These are phyloP conservation scores for Nannospalax galili DNA, from an alignment of 2,113 vertebrate genomes.

Conservation along the genomic window DNA sequence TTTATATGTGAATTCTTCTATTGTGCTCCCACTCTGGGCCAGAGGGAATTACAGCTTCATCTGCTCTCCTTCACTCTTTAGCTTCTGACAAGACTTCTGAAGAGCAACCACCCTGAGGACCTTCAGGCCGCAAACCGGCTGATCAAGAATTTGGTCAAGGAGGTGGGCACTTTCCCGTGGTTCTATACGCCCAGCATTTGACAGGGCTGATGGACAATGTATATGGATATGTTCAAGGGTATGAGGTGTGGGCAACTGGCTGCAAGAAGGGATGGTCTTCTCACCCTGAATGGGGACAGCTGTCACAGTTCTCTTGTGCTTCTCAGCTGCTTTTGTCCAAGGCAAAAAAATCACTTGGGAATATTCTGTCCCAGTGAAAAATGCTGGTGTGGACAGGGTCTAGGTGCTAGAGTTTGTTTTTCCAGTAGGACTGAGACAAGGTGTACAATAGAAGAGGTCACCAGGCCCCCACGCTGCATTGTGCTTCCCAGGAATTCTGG, in stretches of 20 bases:
- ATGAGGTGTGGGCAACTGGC: not conserved
- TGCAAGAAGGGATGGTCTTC: not conserved
- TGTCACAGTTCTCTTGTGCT: not conserved
- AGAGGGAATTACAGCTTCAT: not conserved
- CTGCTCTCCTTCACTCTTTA: constrained; percentile 63
- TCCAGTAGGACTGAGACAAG: not conserved
- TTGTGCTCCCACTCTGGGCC: not conserved
- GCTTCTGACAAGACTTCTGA: constrained; percentile 91
- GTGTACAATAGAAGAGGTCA: not conserved
- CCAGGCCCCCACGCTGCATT: not conserved
- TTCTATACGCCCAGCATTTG: not conserved
- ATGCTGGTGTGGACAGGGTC: not conserved
- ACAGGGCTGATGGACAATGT: not conserved
- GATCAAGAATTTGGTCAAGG: constrained; percentile 92
- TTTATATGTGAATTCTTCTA: fast-evolving
- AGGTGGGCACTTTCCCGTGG: constrained; percentile 82
- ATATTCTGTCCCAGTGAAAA: not conserved
- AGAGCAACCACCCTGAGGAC: constrained; percentile 91
- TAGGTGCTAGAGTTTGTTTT: not conserved
- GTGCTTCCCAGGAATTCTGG: not conserved
- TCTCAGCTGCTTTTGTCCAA: not conserved
- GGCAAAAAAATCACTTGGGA: not conserved
- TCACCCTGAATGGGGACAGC: not conserved
- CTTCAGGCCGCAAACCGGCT: constrained; percentile 93
- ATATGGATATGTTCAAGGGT: not conserved